Percentiles rank a stretch among this genome's conserved stretches.
Evolutionary conservation across 2,113 vertebrate species (phyloP).

Genomic region (Neotragus pygmaeus): DNA sequence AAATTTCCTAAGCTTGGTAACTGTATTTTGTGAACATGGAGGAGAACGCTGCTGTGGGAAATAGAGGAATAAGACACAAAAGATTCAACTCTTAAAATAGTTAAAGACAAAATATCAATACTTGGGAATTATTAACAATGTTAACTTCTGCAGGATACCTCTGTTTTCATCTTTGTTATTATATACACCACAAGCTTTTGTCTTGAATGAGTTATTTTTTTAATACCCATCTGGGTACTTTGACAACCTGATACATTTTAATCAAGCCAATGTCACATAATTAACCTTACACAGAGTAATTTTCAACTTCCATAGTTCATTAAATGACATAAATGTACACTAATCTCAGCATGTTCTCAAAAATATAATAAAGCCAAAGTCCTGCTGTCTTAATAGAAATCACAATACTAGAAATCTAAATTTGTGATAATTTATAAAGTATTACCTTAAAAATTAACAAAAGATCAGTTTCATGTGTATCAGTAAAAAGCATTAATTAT

Average conservation of each 20-base stretch:
- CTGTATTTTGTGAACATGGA: background rate
- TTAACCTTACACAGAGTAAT: background rate
- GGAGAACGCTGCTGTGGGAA: background rate
- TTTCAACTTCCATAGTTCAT: background rate
- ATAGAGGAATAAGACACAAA: background rate
- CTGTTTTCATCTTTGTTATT: background rate
- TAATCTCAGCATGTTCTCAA: background rate
- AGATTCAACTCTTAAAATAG: background rate
- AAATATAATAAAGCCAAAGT: constrained; percentile 5
- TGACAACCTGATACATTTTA: background rate
- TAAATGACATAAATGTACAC: background rate
- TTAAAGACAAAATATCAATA: background rate
- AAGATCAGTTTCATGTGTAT: background rate
- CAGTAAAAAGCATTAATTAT: constrained; percentile 3
- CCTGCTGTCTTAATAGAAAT: background rate
- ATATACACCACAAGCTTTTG: background rate
- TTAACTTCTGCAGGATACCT: background rate
- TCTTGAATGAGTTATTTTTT: background rate
- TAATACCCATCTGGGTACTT: background rate
- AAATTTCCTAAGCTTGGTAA: background rate
- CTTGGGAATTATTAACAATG: background rate
- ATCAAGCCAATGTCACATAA: background rate
- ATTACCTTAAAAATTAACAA: background rate
- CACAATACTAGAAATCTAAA: background rate
- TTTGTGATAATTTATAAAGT: background rate